Percentiles rank a stretch among this genome's conserved stretches.
These are phyloP conservation scores for Struthio camelus DNA, from an alignment of 2,113 vertebrate genomes.

Conservation along the genomic window DNA sequence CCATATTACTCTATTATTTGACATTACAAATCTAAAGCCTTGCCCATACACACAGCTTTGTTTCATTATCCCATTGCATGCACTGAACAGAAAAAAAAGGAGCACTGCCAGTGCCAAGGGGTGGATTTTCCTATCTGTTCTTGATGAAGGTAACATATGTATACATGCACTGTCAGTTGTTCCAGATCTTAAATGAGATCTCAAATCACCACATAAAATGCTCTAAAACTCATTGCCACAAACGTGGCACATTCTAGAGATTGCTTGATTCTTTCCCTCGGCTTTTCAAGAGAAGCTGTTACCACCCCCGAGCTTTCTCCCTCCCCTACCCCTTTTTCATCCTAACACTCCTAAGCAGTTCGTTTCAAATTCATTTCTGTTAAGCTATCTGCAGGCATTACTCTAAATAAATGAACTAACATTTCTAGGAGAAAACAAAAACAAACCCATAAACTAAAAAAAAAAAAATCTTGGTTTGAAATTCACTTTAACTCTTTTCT, in stretches of 20 bases:
- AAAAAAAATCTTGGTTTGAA: too few species aligned
- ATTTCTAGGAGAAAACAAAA: neutral
- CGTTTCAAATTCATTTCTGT: neutral
- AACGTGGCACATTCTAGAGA: neutral
- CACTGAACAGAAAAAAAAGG: neutral
- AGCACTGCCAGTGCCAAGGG: accelerated
- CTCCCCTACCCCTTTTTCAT: accelerated
- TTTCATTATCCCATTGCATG: neutral
- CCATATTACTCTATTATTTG: accelerated
- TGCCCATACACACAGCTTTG: neutral
- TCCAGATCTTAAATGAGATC: neutral
- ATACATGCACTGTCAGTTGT: neutral
- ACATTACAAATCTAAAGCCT: neutral
- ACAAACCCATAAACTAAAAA: neutral
- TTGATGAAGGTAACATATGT: too few species aligned
- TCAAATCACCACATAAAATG: neutral
- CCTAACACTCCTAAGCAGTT: neutral
- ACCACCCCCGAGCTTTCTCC: too few species aligned
- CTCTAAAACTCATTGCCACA: neutral
- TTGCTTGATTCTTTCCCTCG: neutral
- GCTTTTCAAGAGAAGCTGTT: neutral
- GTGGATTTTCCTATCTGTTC: neutral
- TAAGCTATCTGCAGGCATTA: neutral
- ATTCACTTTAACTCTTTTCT: neutral
- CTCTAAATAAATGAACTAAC: neutral